A percentile compares a stretch with the other conserved stretches of the same genome.
These are phyloP conservation scores for Ammodytes marinus DNA, from an alignment of 2,113 vertebrate species.

Conservation along the genomic window DNA sequence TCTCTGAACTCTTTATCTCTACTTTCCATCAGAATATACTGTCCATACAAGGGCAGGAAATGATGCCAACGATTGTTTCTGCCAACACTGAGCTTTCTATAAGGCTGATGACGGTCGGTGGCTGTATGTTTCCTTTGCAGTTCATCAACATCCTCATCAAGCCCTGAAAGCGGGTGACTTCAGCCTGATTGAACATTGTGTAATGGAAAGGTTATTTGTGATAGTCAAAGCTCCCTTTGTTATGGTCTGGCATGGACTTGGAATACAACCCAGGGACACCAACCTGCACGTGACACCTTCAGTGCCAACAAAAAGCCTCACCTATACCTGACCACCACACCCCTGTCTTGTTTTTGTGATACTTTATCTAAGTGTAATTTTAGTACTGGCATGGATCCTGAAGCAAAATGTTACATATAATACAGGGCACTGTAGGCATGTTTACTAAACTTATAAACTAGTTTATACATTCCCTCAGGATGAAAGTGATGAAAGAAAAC, in stretches of 20 bases:
- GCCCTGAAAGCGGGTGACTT: constrained; percentile 41
- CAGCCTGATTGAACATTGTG: constrained; percentile 51
- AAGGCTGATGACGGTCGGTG: constrained; percentile 15
- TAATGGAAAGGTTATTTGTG: constrained; percentile 28
- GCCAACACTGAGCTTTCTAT: constrained; percentile 54
- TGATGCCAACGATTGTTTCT: constrained; percentile 52
- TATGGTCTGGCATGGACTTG: constrained; percentile 24
- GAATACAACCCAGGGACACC: constrained; percentile 42
- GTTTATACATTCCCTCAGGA: not conserved
- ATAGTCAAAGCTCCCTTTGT: constrained; percentile 61
- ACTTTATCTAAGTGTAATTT: not conserved
- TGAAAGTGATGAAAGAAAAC: constrained; percentile 36
- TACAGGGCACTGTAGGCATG: not conserved
- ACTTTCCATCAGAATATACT: constrained; percentile 55
- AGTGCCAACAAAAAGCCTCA: constrained; percentile 52
- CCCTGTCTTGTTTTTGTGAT: constrained; percentile 17
- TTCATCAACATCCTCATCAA: constrained; percentile 57
- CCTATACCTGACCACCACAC: constrained; percentile 46
- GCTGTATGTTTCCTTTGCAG: constrained; percentile 43
- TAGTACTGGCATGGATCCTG: constrained; percentile 11
- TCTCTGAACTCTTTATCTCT: constrained; percentile 60
- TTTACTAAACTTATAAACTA: not conserved
- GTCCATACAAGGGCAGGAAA: constrained; percentile 54
- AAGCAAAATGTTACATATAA: constrained; percentile 15
- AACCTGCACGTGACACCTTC: constrained; percentile 33